Percentiles rank a stretch among this genome's conserved stretches.
Evolutionary conservation across 2,888 invertebrate genomes (phyloP).

Genomic region (Apotomis capreana): DNA sequence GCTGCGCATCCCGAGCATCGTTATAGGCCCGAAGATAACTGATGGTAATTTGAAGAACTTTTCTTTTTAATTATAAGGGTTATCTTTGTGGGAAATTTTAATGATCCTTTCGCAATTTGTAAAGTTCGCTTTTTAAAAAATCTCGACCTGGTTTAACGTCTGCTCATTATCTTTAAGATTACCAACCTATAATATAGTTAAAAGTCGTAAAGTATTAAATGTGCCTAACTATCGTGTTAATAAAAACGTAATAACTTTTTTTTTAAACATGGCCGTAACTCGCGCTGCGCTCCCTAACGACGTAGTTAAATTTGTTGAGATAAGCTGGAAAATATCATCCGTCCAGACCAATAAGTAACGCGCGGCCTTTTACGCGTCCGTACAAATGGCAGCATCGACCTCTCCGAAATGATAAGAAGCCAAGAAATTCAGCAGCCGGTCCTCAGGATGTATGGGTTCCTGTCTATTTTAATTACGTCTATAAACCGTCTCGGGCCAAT

Average conservation of each 20-base stretch:
- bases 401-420: constrained; percentile 41
- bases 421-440: constrained; percentile 40
- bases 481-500: constrained; percentile 55
- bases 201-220: background rate
- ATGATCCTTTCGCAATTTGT: constrained; percentile 28
- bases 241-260: background rate
- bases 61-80: constrained; percentile 38
- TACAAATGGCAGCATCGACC: constrained; percentile 35
- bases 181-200: constrained; percentile 1
- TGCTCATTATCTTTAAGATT: constrained; percentile 1
- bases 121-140: constrained; percentile 17
- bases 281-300: constrained; percentile 7
- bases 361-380: constrained; percentile 25
- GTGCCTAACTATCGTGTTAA: background rate
- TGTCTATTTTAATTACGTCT: constrained; percentile 57
- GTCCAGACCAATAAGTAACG: constrained; percentile 24
- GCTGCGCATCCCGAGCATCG: constrained; percentile 53
- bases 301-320: constrained; percentile 19
- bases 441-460: constrained; percentile 44
- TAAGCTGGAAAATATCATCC: constrained; percentile 20
- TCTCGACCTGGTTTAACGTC: background rate
- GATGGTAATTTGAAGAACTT: constrained; percentile 47
- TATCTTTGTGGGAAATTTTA: constrained; percentile 38
- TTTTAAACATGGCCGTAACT: background rate
- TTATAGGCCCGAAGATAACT: constrained; percentile 53